Evolutionary conservation across 2,113 vertebrate species (phyloP).

Genomic region (Dolichallabes microphthalmus): DNA sequence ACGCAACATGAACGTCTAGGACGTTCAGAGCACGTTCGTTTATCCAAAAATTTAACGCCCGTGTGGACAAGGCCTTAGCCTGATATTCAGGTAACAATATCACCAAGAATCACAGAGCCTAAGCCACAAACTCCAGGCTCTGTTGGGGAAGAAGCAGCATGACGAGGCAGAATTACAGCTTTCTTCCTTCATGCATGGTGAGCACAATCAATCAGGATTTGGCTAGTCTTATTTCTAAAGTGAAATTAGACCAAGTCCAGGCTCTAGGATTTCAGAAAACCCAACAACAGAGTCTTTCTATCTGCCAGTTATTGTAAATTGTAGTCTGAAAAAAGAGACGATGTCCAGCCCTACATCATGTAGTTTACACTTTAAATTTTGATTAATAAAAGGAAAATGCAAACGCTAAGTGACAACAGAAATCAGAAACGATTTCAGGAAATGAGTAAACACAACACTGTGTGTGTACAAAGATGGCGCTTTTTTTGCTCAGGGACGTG

Average conservation of each 20-base stretch:
- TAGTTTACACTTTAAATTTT: background rate
- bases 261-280: background rate
- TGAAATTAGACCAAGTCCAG: background rate
- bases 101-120: background rate
- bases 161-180: conserved; percentile 3
- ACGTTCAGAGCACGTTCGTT: too few species aligned
- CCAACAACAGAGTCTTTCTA: background rate
- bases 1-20: too few species aligned
- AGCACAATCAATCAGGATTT: background rate
- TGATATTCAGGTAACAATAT: background rate
- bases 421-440: conserved; percentile 10
- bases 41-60: too few species aligned
- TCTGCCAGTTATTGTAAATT: background rate
- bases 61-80: too few species aligned
- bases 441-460: conserved; percentile 24
- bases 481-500: conserved; percentile 10
- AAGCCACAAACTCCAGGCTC: background rate
- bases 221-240: background rate
- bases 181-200: background rate
- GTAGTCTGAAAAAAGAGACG: background rate
- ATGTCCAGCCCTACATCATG: background rate
- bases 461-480: background rate
- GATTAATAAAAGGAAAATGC: background rate
- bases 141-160: background rate
- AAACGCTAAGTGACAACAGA: background rate